Evolutionary conservation across 2,113 vertebrate species (phyloP).

Genomic region (Rhombomys opimus): DNA sequence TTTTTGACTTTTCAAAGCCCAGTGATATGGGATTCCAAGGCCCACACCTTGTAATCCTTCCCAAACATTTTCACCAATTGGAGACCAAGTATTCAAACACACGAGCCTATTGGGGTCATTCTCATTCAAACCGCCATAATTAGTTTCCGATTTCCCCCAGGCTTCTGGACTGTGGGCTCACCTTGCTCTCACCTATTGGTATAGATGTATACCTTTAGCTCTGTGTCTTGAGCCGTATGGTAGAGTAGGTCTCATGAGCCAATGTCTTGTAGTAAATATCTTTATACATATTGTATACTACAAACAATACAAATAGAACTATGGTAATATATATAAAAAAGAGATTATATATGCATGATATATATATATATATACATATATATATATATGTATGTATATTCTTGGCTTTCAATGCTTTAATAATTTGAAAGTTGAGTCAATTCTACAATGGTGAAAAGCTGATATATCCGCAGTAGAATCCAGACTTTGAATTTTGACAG

Average conservation of each 20-base stretch:
- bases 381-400: neutral
- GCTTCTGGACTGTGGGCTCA: neutral
- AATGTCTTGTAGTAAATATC: neutral
- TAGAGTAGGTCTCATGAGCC: neutral
- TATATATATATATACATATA: neutral
- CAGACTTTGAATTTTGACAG: neutral
- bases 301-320: neutral
- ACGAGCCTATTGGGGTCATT: neutral
- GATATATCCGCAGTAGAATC: neutral
- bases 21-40: neutral
- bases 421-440: neutral
- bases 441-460: neutral
- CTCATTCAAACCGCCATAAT: neutral
- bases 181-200: neutral
- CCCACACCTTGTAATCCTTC: neutral
- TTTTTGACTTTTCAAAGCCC: neutral
- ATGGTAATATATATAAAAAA: neutral
- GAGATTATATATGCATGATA: neutral
- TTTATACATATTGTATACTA: neutral
- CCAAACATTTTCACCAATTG: neutral
- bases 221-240: neutral
- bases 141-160: neutral
- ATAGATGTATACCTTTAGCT: neutral
- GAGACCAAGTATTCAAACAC: neutral
- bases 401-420: neutral